These are phyloP conservation scores for Drosophila pseudotakahashii DNA, from an alignment of 2,888 invertebrate species.

Conservation along the genomic window DNA sequence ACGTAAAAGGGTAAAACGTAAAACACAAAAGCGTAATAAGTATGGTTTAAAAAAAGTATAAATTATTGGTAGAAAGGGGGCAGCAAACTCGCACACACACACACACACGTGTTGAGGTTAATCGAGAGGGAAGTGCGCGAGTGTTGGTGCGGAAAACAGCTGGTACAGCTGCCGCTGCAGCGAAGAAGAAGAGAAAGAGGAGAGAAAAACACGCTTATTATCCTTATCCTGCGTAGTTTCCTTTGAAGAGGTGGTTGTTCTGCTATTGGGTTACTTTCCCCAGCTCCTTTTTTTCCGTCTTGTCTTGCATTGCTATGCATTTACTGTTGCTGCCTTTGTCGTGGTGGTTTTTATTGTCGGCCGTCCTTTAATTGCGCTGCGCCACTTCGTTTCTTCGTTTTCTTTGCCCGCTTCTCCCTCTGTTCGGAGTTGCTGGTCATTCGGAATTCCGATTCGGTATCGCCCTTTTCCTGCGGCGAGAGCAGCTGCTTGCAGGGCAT, in stretches of 20 bases:
- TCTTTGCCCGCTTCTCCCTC: constrained; percentile 50
- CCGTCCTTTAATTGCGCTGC: constrained; percentile 77
- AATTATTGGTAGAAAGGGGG: constrained; percentile 24
- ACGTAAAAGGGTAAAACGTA: constrained; percentile 57
- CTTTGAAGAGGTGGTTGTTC: constrained; percentile 48
- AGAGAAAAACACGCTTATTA: constrained; percentile 29
- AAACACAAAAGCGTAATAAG: constrained; percentile 53
- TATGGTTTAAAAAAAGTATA: constrained; percentile 34
- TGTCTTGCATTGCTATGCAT: constrained; percentile 72
- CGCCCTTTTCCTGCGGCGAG: constrained; percentile 31
- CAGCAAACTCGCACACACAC: constrained; percentile 1
- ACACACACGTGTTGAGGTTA: constrained; percentile 37
- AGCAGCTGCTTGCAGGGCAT: constrained; percentile 43
- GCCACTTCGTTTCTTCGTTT: constrained; percentile 20
- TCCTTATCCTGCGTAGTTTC: constrained; percentile 39
- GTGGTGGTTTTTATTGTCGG: constrained; percentile 53
- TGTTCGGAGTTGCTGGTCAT: constrained; percentile 4
- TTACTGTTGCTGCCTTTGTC: constrained; percentile 31
- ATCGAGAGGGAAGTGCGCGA: constrained; percentile 20
- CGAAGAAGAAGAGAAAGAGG: constrained; percentile 27
- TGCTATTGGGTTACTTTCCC: constrained; percentile 55
- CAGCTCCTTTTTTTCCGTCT: neutral
- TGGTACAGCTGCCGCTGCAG: constrained; percentile 67
- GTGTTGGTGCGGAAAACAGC: constrained; percentile 62
- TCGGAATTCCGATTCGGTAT: constrained; percentile 28